These are phyloP conservation scores for Encarsia formosa DNA, from an alignment of 2,888 invertebrate species.

Conservation along the genomic window DNA sequence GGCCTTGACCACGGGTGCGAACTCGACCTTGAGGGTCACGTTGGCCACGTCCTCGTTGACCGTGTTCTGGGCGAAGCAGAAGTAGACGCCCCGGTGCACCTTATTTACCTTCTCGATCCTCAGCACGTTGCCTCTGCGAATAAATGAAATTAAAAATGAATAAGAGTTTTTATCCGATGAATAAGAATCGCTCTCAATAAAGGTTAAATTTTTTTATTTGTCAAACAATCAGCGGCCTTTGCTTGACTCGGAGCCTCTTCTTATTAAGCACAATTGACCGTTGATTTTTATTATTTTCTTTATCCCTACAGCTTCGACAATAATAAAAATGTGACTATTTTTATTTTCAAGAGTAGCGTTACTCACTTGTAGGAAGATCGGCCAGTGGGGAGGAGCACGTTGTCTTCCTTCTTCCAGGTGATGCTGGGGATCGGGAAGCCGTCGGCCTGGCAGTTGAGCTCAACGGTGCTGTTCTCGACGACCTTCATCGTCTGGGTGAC, in stretches of 20 bases:
- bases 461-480: conserved; percentile 13
- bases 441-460: conserved; percentile 21
- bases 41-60: conserved; percentile 12
- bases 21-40: conserved; percentile 12
- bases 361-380: conserved; percentile 16
- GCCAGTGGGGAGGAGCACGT: conserved; percentile 14
- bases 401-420: conserved; percentile 22
- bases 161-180: too few relatives aligned
- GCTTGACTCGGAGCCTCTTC: too few relatives aligned
- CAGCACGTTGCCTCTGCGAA: conserved; percentile 16
- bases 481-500: conserved; percentile 13
- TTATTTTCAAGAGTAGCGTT: too few relatives aligned
- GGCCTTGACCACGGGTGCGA: conserved; percentile 11
- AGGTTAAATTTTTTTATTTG: too few relatives aligned
- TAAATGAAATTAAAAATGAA: too few relatives aligned
- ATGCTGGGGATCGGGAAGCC: conserved; percentile 24
- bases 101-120: conserved; percentile 4
- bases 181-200: background rate
- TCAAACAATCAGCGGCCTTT: too few relatives aligned
- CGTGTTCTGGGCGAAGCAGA: conserved; percentile 20
- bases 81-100: conserved; percentile 22
- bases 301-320: too few relatives aligned
- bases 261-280: too few relatives aligned
- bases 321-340: too few relatives aligned
- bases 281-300: too few relatives aligned